Evolutionary conservation across 2,797 vertebrate species (phyloP).

Genomic region (Picus viridis): DNA sequence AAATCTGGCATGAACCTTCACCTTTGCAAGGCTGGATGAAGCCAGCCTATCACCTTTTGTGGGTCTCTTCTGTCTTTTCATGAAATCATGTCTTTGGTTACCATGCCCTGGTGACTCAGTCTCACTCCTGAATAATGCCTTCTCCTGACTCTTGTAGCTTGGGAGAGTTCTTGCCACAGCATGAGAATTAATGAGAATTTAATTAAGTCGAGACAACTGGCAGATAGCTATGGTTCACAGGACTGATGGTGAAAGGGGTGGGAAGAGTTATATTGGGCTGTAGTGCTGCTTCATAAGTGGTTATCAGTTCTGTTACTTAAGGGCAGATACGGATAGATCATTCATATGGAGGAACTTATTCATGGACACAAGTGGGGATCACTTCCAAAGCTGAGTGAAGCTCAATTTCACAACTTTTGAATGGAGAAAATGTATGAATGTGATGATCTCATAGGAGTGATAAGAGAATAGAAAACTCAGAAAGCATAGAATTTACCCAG

Average conservation of each 20-base stretch:
- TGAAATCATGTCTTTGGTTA: not conserved
- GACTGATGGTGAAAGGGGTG: slow-evolving; percentile 22
- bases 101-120: not conserved
- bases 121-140: not conserved
- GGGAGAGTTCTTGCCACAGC: not conserved
- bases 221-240: slow-evolving; percentile 56
- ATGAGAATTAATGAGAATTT: slow-evolving; percentile 43
- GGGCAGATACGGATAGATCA: not conserved
- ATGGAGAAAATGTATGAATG: not conserved
- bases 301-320: slow-evolving; percentile 22
- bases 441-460: not conserved
- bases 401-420: not conserved
- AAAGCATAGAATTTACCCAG: not conserved
- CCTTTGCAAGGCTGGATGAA: slow-evolving; percentile 26
- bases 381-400: not conserved
- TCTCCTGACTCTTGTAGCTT: not conserved
- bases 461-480: not conserved
- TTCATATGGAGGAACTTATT: not conserved
- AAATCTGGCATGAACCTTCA: slow-evolving; percentile 47
- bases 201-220: slow-evolving; percentile 30
- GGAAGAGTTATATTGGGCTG: slow-evolving; percentile 70
- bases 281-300: slow-evolving; percentile 59
- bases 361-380: not conserved
- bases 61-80: not conserved
- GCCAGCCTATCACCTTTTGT: not conserved